Evolutionary conservation across 2,113 vertebrate species (phyloP).

Genomic region (Arothron firmamentum): DNA sequence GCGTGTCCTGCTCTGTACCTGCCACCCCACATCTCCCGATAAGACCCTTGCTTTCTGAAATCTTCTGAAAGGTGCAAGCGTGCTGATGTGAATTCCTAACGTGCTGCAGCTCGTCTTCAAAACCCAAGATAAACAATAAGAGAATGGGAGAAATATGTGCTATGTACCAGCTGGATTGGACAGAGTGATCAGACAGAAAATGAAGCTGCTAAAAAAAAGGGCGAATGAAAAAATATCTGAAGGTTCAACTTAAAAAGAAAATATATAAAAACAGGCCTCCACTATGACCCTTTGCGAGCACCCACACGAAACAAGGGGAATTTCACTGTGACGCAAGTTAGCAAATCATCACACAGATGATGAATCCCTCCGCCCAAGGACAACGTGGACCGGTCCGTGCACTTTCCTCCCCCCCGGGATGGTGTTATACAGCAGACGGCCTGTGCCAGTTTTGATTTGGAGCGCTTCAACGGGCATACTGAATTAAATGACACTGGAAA

Average conservation of each 20-base stretch:
- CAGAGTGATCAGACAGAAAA: slow-evolving; percentile 9
- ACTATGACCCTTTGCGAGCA: too few species aligned
- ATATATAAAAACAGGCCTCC: neutral
- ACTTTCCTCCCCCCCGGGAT: slow-evolving; percentile 25
- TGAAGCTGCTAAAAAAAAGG: neutral
- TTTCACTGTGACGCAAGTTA: slow-evolving; percentile 18
- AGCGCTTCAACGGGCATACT: slow-evolving; percentile 17
- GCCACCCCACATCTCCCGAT: slow-evolving; percentile 18
- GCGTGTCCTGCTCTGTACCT: slow-evolving; percentile 25
- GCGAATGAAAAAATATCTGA: neutral
- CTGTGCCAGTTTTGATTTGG: slow-evolving; percentile 24
- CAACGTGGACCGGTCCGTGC: neutral
- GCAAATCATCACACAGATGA: slow-evolving; percentile 33
- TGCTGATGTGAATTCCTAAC: slow-evolving; percentile 64
- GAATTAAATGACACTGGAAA: slow-evolving; percentile 31
- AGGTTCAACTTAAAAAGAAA: slow-evolving; percentile 1
- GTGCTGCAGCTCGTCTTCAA: slow-evolving; percentile 54
- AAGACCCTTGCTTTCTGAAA: slow-evolving; percentile 35
- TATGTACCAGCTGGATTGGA: slow-evolving; percentile 8
- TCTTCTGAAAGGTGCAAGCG: slow-evolving; percentile 55
- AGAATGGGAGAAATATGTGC: slow-evolving; percentile 4
- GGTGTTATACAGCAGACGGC: slow-evolving; percentile 38
- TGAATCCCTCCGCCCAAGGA: slow-evolving; percentile 19
- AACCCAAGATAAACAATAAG: slow-evolving; percentile 1
- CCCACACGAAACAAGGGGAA: neutral